Evolutionary conservation across 2,888 invertebrate species (phyloP).

Genomic region (Furcula furcula): DNA sequence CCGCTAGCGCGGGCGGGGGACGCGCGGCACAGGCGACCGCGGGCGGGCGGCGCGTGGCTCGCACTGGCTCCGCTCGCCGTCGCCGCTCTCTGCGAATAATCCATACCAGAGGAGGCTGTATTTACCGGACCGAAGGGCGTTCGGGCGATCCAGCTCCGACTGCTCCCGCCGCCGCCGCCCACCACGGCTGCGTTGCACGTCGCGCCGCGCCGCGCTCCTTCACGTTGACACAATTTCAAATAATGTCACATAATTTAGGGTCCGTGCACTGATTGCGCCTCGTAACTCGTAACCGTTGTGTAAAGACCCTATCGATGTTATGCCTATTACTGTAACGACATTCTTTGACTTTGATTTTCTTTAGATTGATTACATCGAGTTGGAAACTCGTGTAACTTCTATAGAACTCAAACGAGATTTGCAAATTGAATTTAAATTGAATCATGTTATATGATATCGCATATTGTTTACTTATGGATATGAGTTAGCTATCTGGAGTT

Average conservation of each 20-base stretch:
- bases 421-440: constrained; percentile 6
- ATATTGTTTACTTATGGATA: background rate
- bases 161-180: constrained; percentile 52
- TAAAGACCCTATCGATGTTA: constrained; percentile 26
- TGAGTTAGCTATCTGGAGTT: background rate
- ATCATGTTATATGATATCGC: constrained; percentile 2
- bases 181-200: constrained; percentile 37
- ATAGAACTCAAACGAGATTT: constrained; percentile 10
- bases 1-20: constrained; percentile 22
- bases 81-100: constrained; percentile 70
- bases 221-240: constrained; percentile 76
- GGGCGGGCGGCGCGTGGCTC: constrained; percentile 66
- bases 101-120: constrained; percentile 77
- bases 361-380: constrained; percentile 12
- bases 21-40: constrained; percentile 50
- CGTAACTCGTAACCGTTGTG: constrained; percentile 36
- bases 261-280: constrained; percentile 48
- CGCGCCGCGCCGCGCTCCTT: constrained; percentile 40
- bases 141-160: constrained; percentile 60
- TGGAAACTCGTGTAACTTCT: constrained; percentile 26
- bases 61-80: constrained; percentile 66
- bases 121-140: constrained; percentile 76
- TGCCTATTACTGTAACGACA: constrained; percentile 18
- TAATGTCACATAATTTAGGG: constrained; percentile 63
- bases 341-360: constrained; percentile 20